Evolutionary conservation across 2,113 vertebrate genomes (phyloP).

Genomic region (Xyliphius kryptos): DNA sequence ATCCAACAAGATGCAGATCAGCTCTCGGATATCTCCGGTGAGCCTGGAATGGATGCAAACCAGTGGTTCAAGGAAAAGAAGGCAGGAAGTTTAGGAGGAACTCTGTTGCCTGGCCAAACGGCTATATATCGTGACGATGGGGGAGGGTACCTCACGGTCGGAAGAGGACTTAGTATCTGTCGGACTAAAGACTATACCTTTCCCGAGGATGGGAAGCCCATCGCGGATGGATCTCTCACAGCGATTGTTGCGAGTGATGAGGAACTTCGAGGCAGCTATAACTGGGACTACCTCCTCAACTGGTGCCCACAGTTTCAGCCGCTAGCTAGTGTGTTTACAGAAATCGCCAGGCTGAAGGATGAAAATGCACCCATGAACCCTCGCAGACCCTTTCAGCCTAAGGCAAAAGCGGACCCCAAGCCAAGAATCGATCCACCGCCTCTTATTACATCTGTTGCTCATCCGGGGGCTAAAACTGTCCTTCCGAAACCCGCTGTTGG

Average conservation of each 20-base stretch:
- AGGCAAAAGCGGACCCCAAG: slow-evolving; percentile 79
- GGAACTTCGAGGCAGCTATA: slow-evolving; percentile 64
- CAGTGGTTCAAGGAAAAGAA: slow-evolving; percentile 97
- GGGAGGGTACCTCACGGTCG: slow-evolving; percentile 75
- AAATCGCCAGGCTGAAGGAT: slow-evolving; percentile 92
- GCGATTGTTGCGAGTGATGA: slow-evolving; percentile 94
- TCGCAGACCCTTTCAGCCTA: slow-evolving; percentile 78
- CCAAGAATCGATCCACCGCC: slow-evolving; percentile 92
- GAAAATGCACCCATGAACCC: slow-evolving; percentile 78
- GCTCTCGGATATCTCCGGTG: slow-evolving; percentile 75
- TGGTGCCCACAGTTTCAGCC: slow-evolving; percentile 99
- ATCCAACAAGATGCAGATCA: slow-evolving; percentile 85
- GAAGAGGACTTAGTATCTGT: slow-evolving; percentile 79
- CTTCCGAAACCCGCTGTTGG: slow-evolving; percentile 85
- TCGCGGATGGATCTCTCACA: slow-evolving; percentile 85
- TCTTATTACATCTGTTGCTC: slow-evolving; percentile 93
- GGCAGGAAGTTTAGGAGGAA: slow-evolving; percentile 69
- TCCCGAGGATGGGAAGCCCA: slow-evolving; percentile 90
- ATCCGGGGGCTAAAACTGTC: slow-evolving; percentile 93
- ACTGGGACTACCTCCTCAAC: slow-evolving; percentile 91
- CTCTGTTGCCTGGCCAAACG: slow-evolving; percentile 78
- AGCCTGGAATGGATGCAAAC: slow-evolving; percentile 93
- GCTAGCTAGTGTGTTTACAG: slow-evolving; percentile 91
- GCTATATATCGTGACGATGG: slow-evolving; percentile 80
- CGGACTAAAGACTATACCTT: slow-evolving; percentile 87